These are phyloP conservation scores for Lepeophtheirus nordmannii DNA, from an alignment of 2,888 invertebrate species.

Conservation along the genomic window DNA sequence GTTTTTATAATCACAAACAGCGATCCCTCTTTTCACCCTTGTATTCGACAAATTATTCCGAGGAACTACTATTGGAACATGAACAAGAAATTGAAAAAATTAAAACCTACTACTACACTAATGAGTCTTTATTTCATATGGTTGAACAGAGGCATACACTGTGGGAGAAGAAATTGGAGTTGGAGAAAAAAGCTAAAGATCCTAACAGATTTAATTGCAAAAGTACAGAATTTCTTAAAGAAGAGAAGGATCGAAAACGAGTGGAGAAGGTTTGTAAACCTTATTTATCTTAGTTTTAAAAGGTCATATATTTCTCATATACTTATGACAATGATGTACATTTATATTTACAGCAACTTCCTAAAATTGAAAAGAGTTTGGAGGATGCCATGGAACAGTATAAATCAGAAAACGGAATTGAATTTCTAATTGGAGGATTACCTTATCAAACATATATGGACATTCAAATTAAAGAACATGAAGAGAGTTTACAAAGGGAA, in stretches of 20 bases:
- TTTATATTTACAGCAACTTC: neutral
- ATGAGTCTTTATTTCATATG: conserved; percentile 17
- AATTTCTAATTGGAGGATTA: neutral
- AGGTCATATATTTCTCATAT: too few relatives aligned
- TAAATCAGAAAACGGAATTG: neutral
- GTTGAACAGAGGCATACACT: conserved; percentile 18
- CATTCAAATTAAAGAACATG: neutral
- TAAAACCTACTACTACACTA: conserved; percentile 15
- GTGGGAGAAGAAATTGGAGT: conserved; percentile 24
- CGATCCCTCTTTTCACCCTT: neutral
- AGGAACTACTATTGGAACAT: conserved; percentile 13
- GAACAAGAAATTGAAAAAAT: conserved; percentile 19
- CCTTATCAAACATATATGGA: conserved; percentile 3
- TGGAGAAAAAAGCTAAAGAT: conserved; percentile 21
- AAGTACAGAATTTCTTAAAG: conserved; percentile 13
- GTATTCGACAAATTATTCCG: neutral
- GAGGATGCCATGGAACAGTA: neutral
- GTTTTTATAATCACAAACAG: conserved; percentile 4
- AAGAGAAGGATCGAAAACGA: conserved; percentile 22
- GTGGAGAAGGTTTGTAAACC: conserved; percentile 12
- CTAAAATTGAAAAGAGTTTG: neutral
- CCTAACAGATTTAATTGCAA: conserved; percentile 8
- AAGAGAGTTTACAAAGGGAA: neutral
- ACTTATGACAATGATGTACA: neutral
- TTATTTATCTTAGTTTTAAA: too few relatives aligned